Percentiles rank a stretch among this genome's conserved stretches.
phyloP scores from a whole-genome alignment of 1,140 invertebrate species.

The Dendrolimus punctatus region DNA sequence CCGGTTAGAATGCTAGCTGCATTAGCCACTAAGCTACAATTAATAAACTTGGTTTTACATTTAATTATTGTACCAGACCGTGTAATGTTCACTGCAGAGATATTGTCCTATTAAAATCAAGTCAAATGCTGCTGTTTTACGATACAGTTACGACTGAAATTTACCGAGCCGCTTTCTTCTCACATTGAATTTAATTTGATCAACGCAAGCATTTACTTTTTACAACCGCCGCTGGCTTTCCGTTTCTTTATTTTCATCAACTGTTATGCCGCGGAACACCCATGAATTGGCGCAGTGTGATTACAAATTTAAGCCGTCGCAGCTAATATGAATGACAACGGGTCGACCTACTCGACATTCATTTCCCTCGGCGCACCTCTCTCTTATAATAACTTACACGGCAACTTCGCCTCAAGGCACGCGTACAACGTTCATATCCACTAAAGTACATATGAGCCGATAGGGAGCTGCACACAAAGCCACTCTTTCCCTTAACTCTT shows the following conservation, averaged over 20 bases:
- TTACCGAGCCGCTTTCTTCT: slow-evolving; percentile 15
- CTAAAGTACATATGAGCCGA: too few species aligned
- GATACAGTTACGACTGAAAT: slow-evolving; percentile 11
- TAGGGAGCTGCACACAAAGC: too few species aligned
- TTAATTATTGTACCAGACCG: too few species aligned
- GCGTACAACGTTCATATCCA: not conserved
- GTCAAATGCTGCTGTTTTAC: slow-evolving; percentile 16
- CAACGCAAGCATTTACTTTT: slow-evolving; percentile 21
- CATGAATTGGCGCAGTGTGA: slow-evolving; percentile 50
- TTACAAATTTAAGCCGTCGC: slow-evolving; percentile 67
- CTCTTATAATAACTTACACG: slow-evolving; percentile 69
- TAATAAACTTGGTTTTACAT: too few species aligned
- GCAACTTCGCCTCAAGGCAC: slow-evolving; percentile 57
- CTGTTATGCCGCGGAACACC: slow-evolving; percentile 16
- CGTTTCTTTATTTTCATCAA: slow-evolving; percentile 25
- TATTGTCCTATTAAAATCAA: slow-evolving; percentile 12
- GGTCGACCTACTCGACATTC: slow-evolving; percentile 66
- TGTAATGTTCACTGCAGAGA: not conserved
- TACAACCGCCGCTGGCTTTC: slow-evolving; percentile 22
- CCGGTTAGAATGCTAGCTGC: too few species aligned
- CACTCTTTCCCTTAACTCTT: too few species aligned
- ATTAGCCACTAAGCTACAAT: too few species aligned
- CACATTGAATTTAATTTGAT: slow-evolving; percentile 16
- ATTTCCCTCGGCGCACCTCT: slow-evolving; percentile 67
- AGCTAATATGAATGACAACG: slow-evolving; percentile 71